A percentile compares a stretch with the other conserved stretches of the same genome.
These are phyloP conservation scores for Dasypolia templi DNA, from an alignment of 2,888 invertebrate genomes.

Conservation along the genomic window DNA sequence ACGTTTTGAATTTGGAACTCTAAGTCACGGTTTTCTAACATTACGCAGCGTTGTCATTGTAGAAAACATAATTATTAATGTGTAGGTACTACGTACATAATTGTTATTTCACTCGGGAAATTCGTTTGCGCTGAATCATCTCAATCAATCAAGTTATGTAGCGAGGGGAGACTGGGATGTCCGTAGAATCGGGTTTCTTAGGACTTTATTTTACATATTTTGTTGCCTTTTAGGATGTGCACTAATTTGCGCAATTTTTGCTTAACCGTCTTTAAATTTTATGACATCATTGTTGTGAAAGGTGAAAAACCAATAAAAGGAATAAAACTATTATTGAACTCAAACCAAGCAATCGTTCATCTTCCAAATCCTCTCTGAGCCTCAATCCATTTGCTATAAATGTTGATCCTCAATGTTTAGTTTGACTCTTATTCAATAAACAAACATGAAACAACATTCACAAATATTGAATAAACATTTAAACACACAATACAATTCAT, in stretches of 20 bases:
- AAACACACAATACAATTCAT: slow-evolving; percentile 24
- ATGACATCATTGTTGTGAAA: too few species aligned
- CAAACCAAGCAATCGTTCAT: too few species aligned
- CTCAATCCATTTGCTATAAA: too few species aligned
- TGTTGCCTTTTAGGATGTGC: neutral
- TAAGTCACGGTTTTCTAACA: slow-evolving; percentile 18
- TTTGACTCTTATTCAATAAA: neutral
- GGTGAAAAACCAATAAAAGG: too few species aligned
- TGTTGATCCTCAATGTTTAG: neutral
- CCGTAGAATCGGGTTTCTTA: slow-evolving; percentile 33
- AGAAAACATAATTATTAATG: slow-evolving; percentile 75
- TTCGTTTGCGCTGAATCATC: slow-evolving; percentile 79
- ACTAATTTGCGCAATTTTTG: too few species aligned
- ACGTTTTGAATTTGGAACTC: slow-evolving; percentile 12
- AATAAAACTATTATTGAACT: too few species aligned
- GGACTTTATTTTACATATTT: slow-evolving; percentile 14
- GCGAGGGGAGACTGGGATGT: slow-evolving; percentile 61
- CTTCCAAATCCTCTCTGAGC: too few species aligned
- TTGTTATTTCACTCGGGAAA: slow-evolving; percentile 77
- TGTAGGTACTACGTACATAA: slow-evolving; percentile 73
- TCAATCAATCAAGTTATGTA: slow-evolving; percentile 79
- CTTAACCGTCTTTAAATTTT: too few species aligned
- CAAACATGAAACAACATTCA: neutral
- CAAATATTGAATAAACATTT: slow-evolving; percentile 35
- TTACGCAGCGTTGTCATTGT: slow-evolving; percentile 61